phyloP scores from a whole-genome alignment of 2,113 vertebrate genomes.

The Coreoperca whiteheadi region DNA sequence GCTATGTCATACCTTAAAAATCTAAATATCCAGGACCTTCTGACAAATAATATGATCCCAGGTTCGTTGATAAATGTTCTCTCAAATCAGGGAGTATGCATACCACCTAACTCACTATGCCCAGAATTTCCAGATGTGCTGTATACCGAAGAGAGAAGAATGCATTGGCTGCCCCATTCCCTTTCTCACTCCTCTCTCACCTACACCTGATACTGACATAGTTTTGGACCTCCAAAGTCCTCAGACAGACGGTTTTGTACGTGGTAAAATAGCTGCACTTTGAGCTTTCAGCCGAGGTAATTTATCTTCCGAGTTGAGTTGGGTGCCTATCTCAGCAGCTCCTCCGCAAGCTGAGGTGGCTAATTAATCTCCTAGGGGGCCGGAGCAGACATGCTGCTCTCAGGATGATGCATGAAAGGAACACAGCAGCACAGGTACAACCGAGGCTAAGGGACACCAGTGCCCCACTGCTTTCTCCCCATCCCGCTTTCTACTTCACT shows the following conservation, averaged over 20 bases:
- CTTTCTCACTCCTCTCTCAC: neutral
- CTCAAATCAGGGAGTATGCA: neutral
- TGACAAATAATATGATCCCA: neutral
- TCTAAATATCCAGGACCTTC: neutral
- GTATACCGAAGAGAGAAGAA: conserved; percentile 17
- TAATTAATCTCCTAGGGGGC: conserved; percentile 79
- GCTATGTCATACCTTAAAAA: neutral
- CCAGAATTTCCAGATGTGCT: conserved; percentile 10
- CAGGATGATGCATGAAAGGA: conserved; percentile 75
- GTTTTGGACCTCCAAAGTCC: conserved; percentile 34
- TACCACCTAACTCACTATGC: neutral
- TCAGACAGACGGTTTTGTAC: conserved; percentile 41
- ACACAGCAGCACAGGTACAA: conserved; percentile 49
- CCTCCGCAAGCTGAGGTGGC: conserved; percentile 48
- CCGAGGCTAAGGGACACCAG: conserved; percentile 11
- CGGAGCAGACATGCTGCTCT: conserved; percentile 51
- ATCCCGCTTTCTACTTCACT: neutral
- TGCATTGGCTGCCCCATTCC: neutral
- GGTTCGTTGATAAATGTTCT: neutral
- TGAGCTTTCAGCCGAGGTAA: conserved; percentile 65
- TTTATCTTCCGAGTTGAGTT: conserved; percentile 74
- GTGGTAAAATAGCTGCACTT: conserved; percentile 75
- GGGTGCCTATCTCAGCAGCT: conserved; percentile 68
- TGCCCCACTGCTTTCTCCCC: neutral
- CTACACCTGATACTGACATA: conserved; percentile 19